Conservation (phyloP, 92 coral and sea anemone species). For the Parazoanthus swiftii region DNA sequence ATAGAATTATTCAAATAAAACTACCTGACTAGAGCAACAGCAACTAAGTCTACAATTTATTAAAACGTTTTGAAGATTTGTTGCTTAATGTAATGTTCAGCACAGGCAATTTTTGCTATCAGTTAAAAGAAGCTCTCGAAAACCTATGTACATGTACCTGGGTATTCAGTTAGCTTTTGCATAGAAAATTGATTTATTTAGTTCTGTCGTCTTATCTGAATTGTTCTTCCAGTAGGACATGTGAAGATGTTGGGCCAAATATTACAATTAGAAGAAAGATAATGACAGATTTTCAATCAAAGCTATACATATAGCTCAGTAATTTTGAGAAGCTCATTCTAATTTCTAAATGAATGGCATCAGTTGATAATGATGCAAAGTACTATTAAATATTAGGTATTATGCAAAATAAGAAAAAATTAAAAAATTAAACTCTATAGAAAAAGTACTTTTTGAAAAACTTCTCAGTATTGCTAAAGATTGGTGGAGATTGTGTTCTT, state of each 20-base stretch:
- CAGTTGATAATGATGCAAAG: too few species aligned
- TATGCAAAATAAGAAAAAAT: too few species aligned
- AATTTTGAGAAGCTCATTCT: background rate
- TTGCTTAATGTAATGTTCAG: background rate
- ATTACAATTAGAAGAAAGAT: background rate
- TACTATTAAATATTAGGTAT: background rate
- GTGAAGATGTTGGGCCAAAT: background rate
- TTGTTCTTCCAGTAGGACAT: background rate
- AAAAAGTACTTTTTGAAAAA: background rate
- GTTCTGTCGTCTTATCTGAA: background rate
- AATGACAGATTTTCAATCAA: background rate
- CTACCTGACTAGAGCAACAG: background rate
- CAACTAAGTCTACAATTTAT: background rate
- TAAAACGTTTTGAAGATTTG: too few species aligned
- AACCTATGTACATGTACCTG: too few species aligned
- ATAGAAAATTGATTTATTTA: too few species aligned
- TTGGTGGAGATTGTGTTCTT: too few species aligned
- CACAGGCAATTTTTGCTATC: background rate
- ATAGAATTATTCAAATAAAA: background rate
- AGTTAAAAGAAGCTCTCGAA: background rate
- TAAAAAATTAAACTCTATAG: too few species aligned
- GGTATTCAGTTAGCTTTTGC: background rate
- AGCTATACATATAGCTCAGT: background rate
- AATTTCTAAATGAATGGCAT: too few species aligned
- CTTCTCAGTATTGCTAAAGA: background rate